Evolutionary conservation across 2,888 invertebrate genomes (phyloP).

Genomic region (Volucella inanis): DNA sequence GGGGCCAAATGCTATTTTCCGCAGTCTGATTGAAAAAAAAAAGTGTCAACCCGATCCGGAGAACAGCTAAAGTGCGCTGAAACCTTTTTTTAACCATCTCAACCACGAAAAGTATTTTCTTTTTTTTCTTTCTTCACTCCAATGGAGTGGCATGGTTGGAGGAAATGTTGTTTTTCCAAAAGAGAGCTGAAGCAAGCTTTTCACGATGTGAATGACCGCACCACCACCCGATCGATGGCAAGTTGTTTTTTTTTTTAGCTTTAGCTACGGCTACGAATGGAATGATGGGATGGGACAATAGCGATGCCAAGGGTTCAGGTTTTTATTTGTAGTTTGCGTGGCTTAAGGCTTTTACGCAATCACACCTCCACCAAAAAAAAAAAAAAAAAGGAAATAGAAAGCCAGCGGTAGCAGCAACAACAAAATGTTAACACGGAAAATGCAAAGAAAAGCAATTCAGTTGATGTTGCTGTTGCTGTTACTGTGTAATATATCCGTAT

Average conservation of each 20-base stretch:
- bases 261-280: conserved; percentile 18
- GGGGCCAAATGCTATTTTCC: background rate
- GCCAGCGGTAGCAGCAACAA: background rate
- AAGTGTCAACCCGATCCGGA: conserved; percentile 8
- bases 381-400: background rate
- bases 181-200: conserved; percentile 49
- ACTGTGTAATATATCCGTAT: background rate
- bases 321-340: conserved; percentile 37
- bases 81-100: background rate
- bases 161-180: conserved; percentile 42
- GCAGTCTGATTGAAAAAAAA: background rate
- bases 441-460: conserved; percentile 33
- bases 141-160: background rate
- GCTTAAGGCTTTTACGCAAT: conserved; percentile 69
- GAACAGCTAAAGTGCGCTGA: background rate
- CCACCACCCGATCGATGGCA: conserved; percentile 59
- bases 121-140: conserved; percentile 7
- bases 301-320: background rate
- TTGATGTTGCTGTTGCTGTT: background rate
- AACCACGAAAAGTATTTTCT: conserved; percentile 25
- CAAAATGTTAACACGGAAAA: conserved; percentile 31
- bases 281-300: too few species aligned
- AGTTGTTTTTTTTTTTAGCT: conserved; percentile 66
- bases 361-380: conserved; percentile 51
- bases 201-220: conserved; percentile 68